Evolutionary conservation across 2,113 vertebrate genomes (phyloP).

Genomic region (Chionis minor): DNA sequence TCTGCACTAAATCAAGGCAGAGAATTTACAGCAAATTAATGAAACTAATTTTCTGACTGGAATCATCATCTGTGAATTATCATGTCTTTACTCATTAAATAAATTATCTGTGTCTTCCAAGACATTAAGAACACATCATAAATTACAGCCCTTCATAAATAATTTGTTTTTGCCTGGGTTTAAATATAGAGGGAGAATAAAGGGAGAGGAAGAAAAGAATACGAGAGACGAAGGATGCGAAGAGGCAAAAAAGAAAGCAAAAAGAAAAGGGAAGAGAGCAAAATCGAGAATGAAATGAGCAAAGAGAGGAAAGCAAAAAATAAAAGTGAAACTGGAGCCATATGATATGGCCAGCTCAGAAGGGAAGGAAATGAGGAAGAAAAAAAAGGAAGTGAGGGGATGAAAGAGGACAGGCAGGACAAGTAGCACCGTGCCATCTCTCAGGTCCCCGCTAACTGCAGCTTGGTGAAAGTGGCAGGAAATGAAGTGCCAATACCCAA

Average conservation of each 20-base stretch:
- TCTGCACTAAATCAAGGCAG: conserved; percentile 68
- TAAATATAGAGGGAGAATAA: conserved; percentile 41
- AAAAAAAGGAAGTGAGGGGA: not conserved
- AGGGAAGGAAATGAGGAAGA: conserved; percentile 19
- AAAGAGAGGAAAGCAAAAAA: not conserved
- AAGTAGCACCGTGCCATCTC: not conserved
- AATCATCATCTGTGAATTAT: conserved; percentile 75
- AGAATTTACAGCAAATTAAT: conserved; percentile 75
- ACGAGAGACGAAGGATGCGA: not conserved
- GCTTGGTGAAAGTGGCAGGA: not conserved
- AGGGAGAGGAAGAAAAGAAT: not conserved
- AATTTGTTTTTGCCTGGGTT: conserved; percentile 69
- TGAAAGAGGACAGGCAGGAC: not conserved
- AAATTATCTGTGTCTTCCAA: conserved; percentile 78
- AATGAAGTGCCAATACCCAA: not conserved
- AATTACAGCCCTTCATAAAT: conserved; percentile 78
- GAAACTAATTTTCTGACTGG: conserved; percentile 78
- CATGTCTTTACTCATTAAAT: conserved; percentile 78
- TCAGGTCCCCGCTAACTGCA: not conserved
- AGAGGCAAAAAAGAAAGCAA: not conserved
- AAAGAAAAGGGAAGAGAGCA: not conserved
- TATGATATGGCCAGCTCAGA: not conserved
- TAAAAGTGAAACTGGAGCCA: not conserved
- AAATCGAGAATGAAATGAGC: not conserved
- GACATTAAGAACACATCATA: conserved; percentile 74